Percentiles rank a stretch among this genome's conserved stretches.
Evolutionary conservation across 2,888 invertebrate species (phyloP).

Genomic region (Dynastes grantii): DNA sequence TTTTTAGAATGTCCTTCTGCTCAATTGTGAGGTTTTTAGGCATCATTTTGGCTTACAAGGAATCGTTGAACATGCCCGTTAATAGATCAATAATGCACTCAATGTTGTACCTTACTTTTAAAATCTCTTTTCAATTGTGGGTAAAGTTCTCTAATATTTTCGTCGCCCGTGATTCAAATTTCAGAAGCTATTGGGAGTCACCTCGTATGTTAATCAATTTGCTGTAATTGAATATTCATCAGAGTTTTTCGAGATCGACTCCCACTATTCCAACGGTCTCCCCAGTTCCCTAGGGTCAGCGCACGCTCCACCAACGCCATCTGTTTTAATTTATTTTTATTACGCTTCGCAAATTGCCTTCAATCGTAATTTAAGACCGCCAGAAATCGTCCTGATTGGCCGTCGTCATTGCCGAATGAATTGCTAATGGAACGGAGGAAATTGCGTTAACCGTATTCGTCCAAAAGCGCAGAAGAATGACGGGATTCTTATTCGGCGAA

Average conservation of each 20-base stretch:
- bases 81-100: too few relatives aligned
- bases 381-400: neutral
- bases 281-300: neutral
- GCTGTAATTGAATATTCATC: neutral
- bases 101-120: too few relatives aligned
- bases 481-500: neutral
- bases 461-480: neutral
- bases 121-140: too few relatives aligned
- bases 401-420: neutral
- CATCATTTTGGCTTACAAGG: too few relatives aligned
- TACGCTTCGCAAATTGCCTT: constrained; percentile 13
- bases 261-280: neutral
- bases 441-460: neutral
- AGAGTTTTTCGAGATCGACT: too few relatives aligned
- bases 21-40: too few relatives aligned
- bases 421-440: constrained; percentile 2
- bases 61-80: too few relatives aligned
- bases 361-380: constrained; percentile 16
- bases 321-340: constrained; percentile 36
- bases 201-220: neutral
- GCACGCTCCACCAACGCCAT: constrained; percentile 11
- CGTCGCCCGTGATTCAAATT: too few relatives aligned
- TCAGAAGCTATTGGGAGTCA: too few relatives aligned
- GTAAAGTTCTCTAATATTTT: too few relatives aligned
- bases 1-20: too few relatives aligned